Percentiles rank a stretch among this genome's conserved stretches.
phyloP scores from a whole-genome alignment of 2,888 invertebrate genomes.

The Amorpha juglandis region DNA sequence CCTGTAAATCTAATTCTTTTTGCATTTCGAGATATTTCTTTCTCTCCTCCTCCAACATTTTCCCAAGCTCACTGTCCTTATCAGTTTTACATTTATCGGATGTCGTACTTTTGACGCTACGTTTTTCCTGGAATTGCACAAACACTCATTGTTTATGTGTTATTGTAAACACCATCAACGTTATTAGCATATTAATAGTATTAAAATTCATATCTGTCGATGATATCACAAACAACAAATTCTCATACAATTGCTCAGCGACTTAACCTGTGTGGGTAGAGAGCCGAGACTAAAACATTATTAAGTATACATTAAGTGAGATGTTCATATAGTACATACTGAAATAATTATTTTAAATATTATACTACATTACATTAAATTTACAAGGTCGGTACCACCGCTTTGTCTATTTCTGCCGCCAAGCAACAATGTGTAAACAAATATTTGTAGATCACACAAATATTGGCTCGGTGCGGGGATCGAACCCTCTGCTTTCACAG shows the following conservation, averaged over 20 bases:
- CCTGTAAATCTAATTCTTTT: conserved; percentile 95
- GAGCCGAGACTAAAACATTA: neutral
- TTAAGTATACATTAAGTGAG: neutral
- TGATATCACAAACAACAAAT: conserved; percentile 23
- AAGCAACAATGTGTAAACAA: too few relatives aligned
- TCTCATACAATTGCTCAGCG: neutral
- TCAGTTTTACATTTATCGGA: conserved; percentile 77
- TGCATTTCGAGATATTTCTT: conserved; percentile 90
- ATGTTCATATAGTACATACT: neutral
- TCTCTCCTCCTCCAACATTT: conserved; percentile 90
- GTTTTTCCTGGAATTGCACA: conserved; percentile 71
- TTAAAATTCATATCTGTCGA: conserved; percentile 14
- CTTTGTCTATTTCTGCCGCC: too few relatives aligned
- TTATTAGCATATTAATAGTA: conserved; percentile 21
- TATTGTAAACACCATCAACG: conserved; percentile 9
- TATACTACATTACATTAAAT: too few relatives aligned
- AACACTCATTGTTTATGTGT: conserved; percentile 26
- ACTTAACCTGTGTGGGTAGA: conserved; percentile 19
- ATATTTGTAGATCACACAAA: too few relatives aligned
- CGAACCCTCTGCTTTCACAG: too few relatives aligned
- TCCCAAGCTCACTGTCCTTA: conserved; percentile 84
- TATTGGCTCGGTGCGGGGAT: too few relatives aligned
- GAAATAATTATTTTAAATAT: too few relatives aligned
- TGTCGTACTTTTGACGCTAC: conserved; percentile 74
- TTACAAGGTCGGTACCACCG: too few relatives aligned